Evolutionary conservation across 2,888 invertebrate species (phyloP).

Genomic region (Cantharis rufa): DNA sequence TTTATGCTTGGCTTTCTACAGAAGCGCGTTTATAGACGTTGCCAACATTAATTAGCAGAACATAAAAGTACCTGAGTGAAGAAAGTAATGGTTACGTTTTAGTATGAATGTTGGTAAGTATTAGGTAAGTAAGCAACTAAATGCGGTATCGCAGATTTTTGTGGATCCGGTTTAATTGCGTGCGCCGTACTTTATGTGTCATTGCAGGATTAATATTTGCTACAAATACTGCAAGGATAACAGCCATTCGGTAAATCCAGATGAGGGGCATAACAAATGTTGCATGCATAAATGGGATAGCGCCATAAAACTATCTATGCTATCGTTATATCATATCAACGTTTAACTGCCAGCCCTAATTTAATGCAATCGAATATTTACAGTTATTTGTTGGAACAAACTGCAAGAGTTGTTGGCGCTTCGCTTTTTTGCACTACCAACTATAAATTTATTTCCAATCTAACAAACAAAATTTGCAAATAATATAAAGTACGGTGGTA

Average conservation of each 20-base stretch:
- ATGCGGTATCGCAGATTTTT: conserved; percentile 16
- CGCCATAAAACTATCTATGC: conserved; percentile 40
- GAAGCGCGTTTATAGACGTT: conserved; percentile 23
- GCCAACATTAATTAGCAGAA: conserved; percentile 24
- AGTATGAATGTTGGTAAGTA: background rate
- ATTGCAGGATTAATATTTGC: conserved; percentile 42
- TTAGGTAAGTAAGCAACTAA: background rate
- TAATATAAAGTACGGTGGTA: conserved; percentile 29
- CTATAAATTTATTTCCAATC: conserved; percentile 16
- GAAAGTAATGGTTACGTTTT: conserved; percentile 26
- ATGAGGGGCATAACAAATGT: conserved; percentile 40
- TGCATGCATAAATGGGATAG: conserved; percentile 39
- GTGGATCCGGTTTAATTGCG: conserved; percentile 39
- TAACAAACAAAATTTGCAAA: conserved; percentile 34
- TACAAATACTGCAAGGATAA: conserved; percentile 37
- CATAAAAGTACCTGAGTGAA: conserved; percentile 26
- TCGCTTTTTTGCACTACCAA: background rate
- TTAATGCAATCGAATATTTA: conserved; percentile 27
- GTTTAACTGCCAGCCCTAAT: conserved; percentile 29
- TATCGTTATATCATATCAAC: conserved; percentile 33
- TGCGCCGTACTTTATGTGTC: conserved; percentile 35
- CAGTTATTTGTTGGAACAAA: conserved; percentile 24
- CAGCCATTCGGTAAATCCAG: conserved; percentile 40
- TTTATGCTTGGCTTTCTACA: conserved; percentile 5
- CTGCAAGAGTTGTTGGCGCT: conserved; percentile 26